Evolutionary conservation across 2,888 invertebrate genomes (phyloP), one percentile per base, ranked within the genome.

Genomic region (Timema podura): DNA sequence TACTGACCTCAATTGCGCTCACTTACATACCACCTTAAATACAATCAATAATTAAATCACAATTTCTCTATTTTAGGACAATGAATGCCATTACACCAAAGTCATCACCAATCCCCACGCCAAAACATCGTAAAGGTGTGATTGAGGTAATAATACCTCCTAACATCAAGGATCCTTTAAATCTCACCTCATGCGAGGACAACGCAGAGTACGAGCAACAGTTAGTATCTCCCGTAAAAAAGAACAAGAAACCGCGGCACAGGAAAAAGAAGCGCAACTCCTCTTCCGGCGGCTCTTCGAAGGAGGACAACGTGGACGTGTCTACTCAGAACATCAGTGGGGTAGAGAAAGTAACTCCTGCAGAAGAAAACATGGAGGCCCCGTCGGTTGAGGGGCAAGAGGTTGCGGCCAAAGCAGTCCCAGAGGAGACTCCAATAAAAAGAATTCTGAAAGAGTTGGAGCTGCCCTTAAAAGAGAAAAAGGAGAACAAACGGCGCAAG

Each of bases 131-230:
- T 73, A 91, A 91, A 79, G 90, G 87, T 61, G 89, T 89, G 79
- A 91, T 96, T 74, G 94, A 95, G 83, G 95, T 94, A 5, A 91
- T 95, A 71, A 95, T 96, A 79, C 97, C 96, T 67, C 92, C 92
- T 48, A 95, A 97, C 80, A 93, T 95, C 67, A 87, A 90, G 77
- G 97, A 98, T 83, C 97, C 97, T 0, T 82, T 98, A 67, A 95
- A 96, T 82, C 83, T 98, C 70, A 80, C 76, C 13, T 82, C 80
- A 69, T 86, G 91, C 78, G 89, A 90, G 77, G 90, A 90, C 49
- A 90, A 91, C 76, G 91, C 89, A 57, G 92, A 93, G 77, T 92
- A 92, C 80, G 92, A 92, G 77, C 91, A 92, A 76, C 88, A 91
- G 75, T 81, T 93, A 6, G 89, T 89, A 79, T 91, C 88, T 3